Percentiles rank a stretch among this genome's conserved stretches.
Conservation (phyloP, 2,797 vertebrate species). For the Antrozous pallidus region DNA sequence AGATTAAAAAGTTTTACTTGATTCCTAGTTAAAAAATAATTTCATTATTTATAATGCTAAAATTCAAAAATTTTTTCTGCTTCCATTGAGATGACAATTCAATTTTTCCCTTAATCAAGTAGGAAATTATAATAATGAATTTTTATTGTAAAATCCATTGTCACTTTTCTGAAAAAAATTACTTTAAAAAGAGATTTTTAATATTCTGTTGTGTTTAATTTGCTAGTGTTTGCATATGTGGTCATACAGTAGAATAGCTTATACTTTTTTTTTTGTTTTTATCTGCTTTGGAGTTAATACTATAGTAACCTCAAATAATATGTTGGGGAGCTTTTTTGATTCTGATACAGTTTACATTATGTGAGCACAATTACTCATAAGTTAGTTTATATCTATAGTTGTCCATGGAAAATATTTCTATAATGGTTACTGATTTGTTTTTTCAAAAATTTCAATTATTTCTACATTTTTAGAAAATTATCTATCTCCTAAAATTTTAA, state of each 20-base stretch:
- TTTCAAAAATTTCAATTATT: neutral
- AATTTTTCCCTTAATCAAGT: neutral
- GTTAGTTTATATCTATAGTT: neutral
- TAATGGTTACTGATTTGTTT: neutral
- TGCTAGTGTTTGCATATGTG: neutral
- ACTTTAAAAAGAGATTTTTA: neutral
- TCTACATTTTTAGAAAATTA: slow-evolving; percentile 21
- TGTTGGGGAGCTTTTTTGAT: neutral
- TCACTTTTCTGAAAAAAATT: neutral
- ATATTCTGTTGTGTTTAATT: neutral
- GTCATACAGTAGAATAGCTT: neutral
- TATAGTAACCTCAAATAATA: neutral
- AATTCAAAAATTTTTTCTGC: neutral
- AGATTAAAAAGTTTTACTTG: slow-evolving; percentile 1
- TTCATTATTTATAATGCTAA: slow-evolving; percentile 2
- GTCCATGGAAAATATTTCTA: neutral
- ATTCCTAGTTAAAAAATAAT: neutral
- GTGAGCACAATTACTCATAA: neutral
- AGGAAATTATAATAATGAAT: neutral
- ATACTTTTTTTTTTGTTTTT: neutral
- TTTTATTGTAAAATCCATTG: neutral
- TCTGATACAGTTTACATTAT: neutral
- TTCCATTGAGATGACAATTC: neutral
- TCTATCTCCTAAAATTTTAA: slow-evolving; percentile 12
- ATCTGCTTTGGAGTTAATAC: neutral